phyloP scores from a whole-genome alignment of 2,113 vertebrate genomes.

The Rhegmatorhina hoffmannsi region DNA sequence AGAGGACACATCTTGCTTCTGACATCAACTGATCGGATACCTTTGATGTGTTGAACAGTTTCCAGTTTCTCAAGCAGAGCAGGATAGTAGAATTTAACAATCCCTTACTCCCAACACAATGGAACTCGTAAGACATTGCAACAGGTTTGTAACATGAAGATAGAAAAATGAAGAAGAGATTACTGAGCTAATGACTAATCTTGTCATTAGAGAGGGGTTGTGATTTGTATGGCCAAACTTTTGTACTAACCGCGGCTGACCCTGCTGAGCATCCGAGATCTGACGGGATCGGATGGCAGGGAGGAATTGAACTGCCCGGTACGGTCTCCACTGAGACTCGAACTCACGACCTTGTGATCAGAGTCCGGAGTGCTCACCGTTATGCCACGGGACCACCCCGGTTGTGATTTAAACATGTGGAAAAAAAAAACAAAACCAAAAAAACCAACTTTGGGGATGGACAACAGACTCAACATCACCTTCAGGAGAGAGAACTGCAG shows the following conservation, averaged over 20 bases:
- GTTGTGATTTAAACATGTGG: background rate
- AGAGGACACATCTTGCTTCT: background rate
- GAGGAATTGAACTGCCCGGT: too few species aligned
- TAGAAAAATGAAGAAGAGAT: background rate
- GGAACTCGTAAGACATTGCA: background rate
- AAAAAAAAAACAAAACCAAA: background rate
- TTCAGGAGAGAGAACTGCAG: background rate
- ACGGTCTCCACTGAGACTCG: too few species aligned
- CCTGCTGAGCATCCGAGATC: too few species aligned
- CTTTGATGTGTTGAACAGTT: background rate
- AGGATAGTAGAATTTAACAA: background rate
- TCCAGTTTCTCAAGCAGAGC: background rate
- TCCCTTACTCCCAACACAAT: background rate
- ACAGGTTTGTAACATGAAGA: background rate
- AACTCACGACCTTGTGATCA: too few species aligned
- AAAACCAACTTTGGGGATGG: accelerated
- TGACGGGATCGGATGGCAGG: too few species aligned
- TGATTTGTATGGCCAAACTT: too few species aligned
- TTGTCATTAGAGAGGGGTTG: background rate
- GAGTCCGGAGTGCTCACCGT: too few species aligned
- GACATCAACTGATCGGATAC: background rate
- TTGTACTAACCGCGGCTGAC: too few species aligned
- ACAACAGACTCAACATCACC: background rate
- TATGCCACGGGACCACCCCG: too few species aligned
- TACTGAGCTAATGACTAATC: background rate